phyloP scores from a whole-genome alignment of 2,888 invertebrate genomes.

The Tinea trinotella region DNA sequence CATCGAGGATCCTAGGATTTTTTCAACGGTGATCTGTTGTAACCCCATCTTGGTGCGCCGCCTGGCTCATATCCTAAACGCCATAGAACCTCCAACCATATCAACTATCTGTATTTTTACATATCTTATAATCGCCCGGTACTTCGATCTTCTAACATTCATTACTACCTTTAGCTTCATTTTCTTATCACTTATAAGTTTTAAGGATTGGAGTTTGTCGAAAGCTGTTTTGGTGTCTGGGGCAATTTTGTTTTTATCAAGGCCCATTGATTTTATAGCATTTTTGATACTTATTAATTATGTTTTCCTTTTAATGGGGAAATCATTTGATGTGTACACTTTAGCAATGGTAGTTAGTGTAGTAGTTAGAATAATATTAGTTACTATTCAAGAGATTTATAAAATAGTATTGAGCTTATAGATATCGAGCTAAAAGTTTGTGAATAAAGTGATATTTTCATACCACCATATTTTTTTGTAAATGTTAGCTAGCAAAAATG shows the following conservation, averaged over 20 bases:
- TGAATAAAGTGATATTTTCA: slow-evolving; percentile 5
- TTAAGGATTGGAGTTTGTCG: neutral
- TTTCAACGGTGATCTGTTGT: slow-evolving; percentile 68
- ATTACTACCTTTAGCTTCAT: slow-evolving; percentile 39
- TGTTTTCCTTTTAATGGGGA: slow-evolving; percentile 42
- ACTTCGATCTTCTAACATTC: slow-evolving; percentile 37
- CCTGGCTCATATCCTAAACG: slow-evolving; percentile 27
- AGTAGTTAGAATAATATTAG: slow-evolving; percentile 48
- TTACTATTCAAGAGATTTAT: slow-evolving; percentile 40
- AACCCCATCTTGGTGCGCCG: slow-evolving; percentile 38
- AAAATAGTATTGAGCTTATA: slow-evolving; percentile 31
- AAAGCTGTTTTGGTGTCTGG: slow-evolving; percentile 29
- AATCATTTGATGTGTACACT: slow-evolving; percentile 56
- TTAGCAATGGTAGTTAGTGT: slow-evolving; percentile 55
- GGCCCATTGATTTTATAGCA: slow-evolving; percentile 29
- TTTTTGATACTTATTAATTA: slow-evolving; percentile 37
- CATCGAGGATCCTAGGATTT: slow-evolving; percentile 60
- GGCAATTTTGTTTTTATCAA: slow-evolving; percentile 39
- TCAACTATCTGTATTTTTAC: slow-evolving; percentile 28
- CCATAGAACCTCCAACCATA: slow-evolving; percentile 44
- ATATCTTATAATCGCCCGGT: slow-evolving; percentile 41
- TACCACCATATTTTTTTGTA: neutral
- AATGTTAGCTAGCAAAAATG: neutral
- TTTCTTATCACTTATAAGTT: slow-evolving; percentile 24
- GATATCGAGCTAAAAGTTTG: slow-evolving; percentile 31